Evolutionary conservation across 2,113 vertebrate genomes (phyloP), one percentile per base, ranked within the genome.

Genomic region (Oreochromis niloticus): DNA sequence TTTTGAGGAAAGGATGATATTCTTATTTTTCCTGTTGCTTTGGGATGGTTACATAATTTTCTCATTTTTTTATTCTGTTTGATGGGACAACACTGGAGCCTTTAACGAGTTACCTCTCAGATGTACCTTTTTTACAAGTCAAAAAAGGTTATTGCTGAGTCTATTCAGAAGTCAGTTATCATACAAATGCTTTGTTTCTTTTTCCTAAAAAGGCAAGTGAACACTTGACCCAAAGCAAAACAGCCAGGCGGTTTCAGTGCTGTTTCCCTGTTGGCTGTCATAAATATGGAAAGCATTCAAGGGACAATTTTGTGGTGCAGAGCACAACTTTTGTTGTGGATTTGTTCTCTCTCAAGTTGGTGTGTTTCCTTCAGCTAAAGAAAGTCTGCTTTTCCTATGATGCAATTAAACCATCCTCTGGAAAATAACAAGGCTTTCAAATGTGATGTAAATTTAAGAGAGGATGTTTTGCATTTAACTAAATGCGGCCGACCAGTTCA

Each of bases 31-130:
- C 27, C 36, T 81, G 14, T 12, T 82, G 68, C 75, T 86, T 81
- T 8, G 19, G 22, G 73, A 43, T 84, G 36, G 73, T 88, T 93
- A 78, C 82, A 88, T 91, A 73, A 89, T 89, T 50, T 36, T 61
- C 66, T 75, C 4, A 2, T 8, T 36, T 41, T 52, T 43, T 91
- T 90, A 88, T 89, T 85, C 80, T 84, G n/a, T 22, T 91, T 43
- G 57, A 80, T 59, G 57, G 83, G 55, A 86, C 83, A 80, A 83
- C 88, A 87, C 75, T 75, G 52, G 32, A 85, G 63, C 43, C 82
- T 92, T 86, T 89, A 59, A 17, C 73, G 52, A 83, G 82, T 43
- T 57, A 57, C 81, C 32, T 85, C 14, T 87, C 48, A 81, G 80
- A 85, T 83, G 39, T 46, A 43, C 14, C 22, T 57, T 52, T 50